Base-by-base conservation (phyloP, 2,113 vertebrate genomes). In the Nannobrachium achirus region DNA sequence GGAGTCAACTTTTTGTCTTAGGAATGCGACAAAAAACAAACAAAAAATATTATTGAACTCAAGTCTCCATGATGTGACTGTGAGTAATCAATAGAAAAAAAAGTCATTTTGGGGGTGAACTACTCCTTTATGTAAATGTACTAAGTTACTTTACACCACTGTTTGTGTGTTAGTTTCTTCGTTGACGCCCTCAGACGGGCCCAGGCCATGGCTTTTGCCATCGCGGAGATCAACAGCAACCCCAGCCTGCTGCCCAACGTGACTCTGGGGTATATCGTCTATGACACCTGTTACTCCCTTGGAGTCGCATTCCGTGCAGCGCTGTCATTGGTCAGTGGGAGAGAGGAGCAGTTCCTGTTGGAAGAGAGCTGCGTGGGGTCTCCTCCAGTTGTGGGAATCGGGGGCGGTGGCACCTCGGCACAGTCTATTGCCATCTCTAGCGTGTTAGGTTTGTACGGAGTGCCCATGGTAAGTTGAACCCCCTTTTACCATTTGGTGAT, bases 391-490 rank as follows among this genome's bases (percentile, higher is more conserved):
- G 42, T 33, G 3, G 25, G 25, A 3, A 33, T 33, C 3, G 25
- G 25, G 25, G 25, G 25, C 3, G 25, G 25, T 84, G 53, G 85
- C 1, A 71, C 66, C 9, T 87, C 85, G 4, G 79, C 82, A 15
- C 69, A 85, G 8, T 83, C 82, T 16, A 85, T 87, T 20, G 73
- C 82, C 40, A 83, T 87, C 33, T 83, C 85, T 38, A 73, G 82
- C 67, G 78, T 83, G 2, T 66, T 87, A 52, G 78, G 82, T 7
- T 56, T 85, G 62, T 87, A 33, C 25, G 6, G 25, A 33, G 25
- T 33, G 25, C 25, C 25, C 25, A 33, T 33, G 25, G 25, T 33
- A 5, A 33, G 25, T 33, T 33, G 25, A 5, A 33, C 25, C 1
- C 25, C 1, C 25, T 33, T 33, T 33, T 33, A 25, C 4, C 25